Percentiles rank a stretch among this genome's conserved stretches.
phyloP scores from a whole-genome alignment of 64 coral and sea anemone species.

The Trachythela sp. region DNA sequence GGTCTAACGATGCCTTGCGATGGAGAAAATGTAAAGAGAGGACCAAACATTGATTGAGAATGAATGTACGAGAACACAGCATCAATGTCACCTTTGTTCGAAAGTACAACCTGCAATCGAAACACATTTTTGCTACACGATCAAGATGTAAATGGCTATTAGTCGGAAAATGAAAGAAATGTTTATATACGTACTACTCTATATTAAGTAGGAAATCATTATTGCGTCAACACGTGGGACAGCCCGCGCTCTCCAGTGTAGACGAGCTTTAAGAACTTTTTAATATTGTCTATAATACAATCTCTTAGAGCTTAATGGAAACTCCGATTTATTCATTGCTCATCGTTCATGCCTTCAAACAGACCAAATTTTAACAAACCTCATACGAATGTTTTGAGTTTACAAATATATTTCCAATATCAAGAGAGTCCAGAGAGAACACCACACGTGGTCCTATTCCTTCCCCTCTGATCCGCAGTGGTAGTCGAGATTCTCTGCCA shows the following conservation, averaged over 20 bases:
- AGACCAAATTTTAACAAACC: constrained; percentile 23
- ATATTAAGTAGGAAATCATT: too few species aligned
- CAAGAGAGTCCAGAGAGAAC: constrained; percentile 85
- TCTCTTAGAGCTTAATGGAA: too few species aligned
- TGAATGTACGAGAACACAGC: constrained; percentile 63
- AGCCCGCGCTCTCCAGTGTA: too few species aligned
- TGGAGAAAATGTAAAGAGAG: constrained; percentile 67
- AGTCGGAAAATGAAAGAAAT: too few species aligned
- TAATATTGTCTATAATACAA: too few species aligned
- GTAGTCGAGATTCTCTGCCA: constrained; percentile 81
- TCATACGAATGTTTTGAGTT: constrained; percentile 97
- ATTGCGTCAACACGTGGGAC: too few species aligned
- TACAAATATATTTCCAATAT: constrained; percentile 92
- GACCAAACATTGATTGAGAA: constrained; percentile 66
- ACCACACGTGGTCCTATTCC: constrained; percentile 77
- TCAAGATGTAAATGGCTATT: too few species aligned
- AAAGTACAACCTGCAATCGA: constrained; percentile 58
- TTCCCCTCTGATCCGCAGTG: constrained; percentile 87
- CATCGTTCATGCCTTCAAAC: too few species aligned
- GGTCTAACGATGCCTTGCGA: constrained; percentile 88
- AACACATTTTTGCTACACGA: not conserved
- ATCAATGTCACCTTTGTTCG: constrained; percentile 95
- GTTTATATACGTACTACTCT: too few species aligned
- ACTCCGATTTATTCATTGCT: too few species aligned
- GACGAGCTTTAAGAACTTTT: too few species aligned